Conservation (phyloP, 2,888 invertebrate genomes). For the Morpho achilles region DNA sequence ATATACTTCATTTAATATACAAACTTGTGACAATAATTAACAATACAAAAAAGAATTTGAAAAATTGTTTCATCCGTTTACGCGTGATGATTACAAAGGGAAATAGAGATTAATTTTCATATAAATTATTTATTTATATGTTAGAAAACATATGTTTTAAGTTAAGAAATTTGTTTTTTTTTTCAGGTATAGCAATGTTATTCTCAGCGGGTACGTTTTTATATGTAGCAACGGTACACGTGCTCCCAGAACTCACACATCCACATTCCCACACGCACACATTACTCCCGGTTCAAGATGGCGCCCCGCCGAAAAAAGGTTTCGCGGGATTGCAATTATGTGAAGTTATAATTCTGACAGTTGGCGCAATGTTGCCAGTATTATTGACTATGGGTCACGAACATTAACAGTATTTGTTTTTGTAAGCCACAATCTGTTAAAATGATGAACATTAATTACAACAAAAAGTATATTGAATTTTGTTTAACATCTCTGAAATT, state of each 20-base stretch:
- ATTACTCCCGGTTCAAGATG: conserved; percentile 56
- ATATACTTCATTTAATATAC: too few species aligned
- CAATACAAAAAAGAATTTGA: too few species aligned
- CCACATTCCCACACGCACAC: conserved; percentile 60
- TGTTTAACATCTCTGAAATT: too few species aligned
- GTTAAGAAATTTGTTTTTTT: conserved; percentile 43
- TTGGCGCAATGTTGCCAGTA: conserved; percentile 93
- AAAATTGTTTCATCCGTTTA: too few species aligned
- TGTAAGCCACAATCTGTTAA: background rate
- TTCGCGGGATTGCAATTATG: conserved; percentile 82
- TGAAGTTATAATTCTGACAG: conserved; percentile 90
- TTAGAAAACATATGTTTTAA: too few species aligned
- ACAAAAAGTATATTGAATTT: too few species aligned
- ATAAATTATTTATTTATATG: too few species aligned
- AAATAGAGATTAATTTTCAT: too few species aligned
- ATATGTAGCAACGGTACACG: conserved; percentile 99
- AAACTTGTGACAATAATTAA: too few species aligned
- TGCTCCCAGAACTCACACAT: conserved; percentile 94
- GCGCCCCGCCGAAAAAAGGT: conserved; percentile 43
- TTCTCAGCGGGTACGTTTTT: conserved; percentile 99
- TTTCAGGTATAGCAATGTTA: conserved; percentile 93
- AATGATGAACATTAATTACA: background rate
- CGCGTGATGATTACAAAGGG: too few species aligned
- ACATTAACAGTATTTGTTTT: conserved; percentile 74
- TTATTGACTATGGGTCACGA: conserved; percentile 95